Base-by-base conservation (phyloP, 64 coral and sea anemone genomes). In the Montipora foliosa region DNA sequence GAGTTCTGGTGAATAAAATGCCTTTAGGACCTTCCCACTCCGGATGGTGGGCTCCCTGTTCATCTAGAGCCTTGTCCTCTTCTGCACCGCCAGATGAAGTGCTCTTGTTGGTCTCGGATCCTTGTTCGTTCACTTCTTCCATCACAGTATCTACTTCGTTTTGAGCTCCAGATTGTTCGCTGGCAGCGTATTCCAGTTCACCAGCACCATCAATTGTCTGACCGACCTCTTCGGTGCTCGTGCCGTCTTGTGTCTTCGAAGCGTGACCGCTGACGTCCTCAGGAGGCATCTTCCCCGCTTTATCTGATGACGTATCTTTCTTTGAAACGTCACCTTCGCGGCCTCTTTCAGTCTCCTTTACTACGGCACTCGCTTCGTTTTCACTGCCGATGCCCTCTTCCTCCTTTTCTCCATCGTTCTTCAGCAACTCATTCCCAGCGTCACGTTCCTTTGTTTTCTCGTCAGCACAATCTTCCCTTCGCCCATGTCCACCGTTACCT, bases 1-100 rank as follows among this genome's bases (percentile, higher is more conserved):
- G 81, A 7, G 95, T 97, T 74, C 91, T 90, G 19, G 87, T 94
- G n/a, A 97, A 97, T 20, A 97, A 45, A 20, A 97, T 97, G 51
- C 95, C 95, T 82, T 94, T 97, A 0, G 95, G 78, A 69, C 88
- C 78, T 0, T 89, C 87, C 49, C 67, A 68, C 5, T 77, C 92
- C 17, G 51, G 55, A 6, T 92, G 80, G 12, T 47, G 50, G 53
- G 24, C 71, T 47, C 5, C 8, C 0, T 76, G 62, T 22, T 53
- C 25, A 17, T 77, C 17, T 3, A 12, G 24, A 14, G 13, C 6
- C 8, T 85, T 50, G 3, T 85, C 71, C 19, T 85, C 82, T 49
- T 19, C 24, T 5, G n/a, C 2, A 3, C 2, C 58, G 29, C 77
- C 90, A 49, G 52, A 75, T 44, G 67, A 14, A 6, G 11, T 76